phyloP scores from a whole-genome alignment of 2,888 invertebrate genomes.

The Acanthosoma haemorrhoidale region DNA sequence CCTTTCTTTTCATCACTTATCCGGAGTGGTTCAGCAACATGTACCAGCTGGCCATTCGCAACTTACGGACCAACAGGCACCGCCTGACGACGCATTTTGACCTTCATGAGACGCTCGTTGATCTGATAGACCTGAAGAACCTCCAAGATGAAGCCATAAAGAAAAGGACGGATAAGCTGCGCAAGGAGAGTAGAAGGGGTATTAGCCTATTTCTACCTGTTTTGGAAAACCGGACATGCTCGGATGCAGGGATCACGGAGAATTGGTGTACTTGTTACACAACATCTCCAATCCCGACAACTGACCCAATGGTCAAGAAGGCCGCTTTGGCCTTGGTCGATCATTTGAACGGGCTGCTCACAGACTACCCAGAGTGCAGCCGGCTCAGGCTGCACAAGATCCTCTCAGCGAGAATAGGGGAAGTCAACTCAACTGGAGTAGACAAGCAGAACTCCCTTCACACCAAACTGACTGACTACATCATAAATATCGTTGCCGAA shows the following conservation, averaged over 20 bases:
- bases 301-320: conserved; percentile 53
- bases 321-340: conserved; percentile 59
- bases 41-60: conserved; percentile 58
- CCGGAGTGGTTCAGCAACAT: conserved; percentile 65
- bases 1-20: conserved; percentile 64
- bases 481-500: conserved; percentile 56
- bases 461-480: conserved; percentile 53
- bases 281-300: conserved; percentile 53
- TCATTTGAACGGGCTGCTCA: conserved; percentile 60
- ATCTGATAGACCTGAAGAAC: conserved; percentile 56
- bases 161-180: not conserved
- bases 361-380: conserved; percentile 60
- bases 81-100: conserved; percentile 81
- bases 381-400: conserved; percentile 57
- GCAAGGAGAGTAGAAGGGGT: conserved; percentile 48
- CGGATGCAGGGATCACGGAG: conserved; percentile 67
- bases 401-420: conserved; percentile 59
- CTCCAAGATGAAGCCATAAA: conserved; percentile 45
- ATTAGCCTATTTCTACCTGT: conserved; percentile 74
- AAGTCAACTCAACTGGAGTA: conserved; percentile 44
- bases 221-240: conserved; percentile 66
- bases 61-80: conserved; percentile 60
- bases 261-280: conserved; percentile 87
- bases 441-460: conserved; percentile 44
- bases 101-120: conserved; percentile 69